Percentiles rank a stretch among this genome's conserved stretches.
Evolutionary conservation across 2,888 invertebrate genomes (phyloP).

Genomic region (Drosophila barbarae): DNA sequence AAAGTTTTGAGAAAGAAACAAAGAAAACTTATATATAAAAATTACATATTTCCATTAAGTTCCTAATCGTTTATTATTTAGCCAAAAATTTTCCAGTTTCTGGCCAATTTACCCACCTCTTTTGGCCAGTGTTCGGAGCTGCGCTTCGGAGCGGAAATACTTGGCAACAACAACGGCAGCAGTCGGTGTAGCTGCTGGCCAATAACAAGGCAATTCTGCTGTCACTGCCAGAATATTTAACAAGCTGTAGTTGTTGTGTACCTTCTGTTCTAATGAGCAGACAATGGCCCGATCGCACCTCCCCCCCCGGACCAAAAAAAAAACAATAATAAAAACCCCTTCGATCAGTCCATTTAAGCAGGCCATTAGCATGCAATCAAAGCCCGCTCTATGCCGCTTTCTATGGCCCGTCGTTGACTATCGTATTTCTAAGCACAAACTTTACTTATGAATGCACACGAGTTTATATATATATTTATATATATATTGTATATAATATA

Average conservation of each 20-base stretch:
- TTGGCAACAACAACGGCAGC: conserved; percentile 35
- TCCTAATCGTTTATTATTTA: background rate
- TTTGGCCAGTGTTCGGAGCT: conserved; percentile 9
- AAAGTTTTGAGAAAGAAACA: too few species aligned
- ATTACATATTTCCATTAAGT: too few species aligned
- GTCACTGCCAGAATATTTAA: conserved; percentile 57
- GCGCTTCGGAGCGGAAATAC: conserved; percentile 38
- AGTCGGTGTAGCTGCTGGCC: conserved; percentile 4
- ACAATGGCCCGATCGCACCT: conserved; percentile 16
- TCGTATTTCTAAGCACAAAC: conserved; percentile 5
- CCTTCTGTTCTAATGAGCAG: conserved; percentile 50
- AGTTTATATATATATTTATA: conserved; percentile 2
- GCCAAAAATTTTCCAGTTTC: background rate
- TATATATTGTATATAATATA: background rate
- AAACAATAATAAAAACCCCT: background rate
- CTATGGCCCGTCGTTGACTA: background rate
- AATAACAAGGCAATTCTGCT: conserved; percentile 31
- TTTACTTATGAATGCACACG: conserved; percentile 10
- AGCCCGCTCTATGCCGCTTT: conserved; percentile 35
- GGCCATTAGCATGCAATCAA: conserved; percentile 64
- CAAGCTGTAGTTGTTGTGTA: conserved; percentile 39
- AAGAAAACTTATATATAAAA: too few species aligned
- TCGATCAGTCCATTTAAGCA: conserved; percentile 47
- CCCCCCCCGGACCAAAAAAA: background rate
- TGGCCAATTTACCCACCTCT: background rate